Evolutionary conservation across 2,888 invertebrate species (phyloP).

Genomic region (Girardia tigrina): DNA sequence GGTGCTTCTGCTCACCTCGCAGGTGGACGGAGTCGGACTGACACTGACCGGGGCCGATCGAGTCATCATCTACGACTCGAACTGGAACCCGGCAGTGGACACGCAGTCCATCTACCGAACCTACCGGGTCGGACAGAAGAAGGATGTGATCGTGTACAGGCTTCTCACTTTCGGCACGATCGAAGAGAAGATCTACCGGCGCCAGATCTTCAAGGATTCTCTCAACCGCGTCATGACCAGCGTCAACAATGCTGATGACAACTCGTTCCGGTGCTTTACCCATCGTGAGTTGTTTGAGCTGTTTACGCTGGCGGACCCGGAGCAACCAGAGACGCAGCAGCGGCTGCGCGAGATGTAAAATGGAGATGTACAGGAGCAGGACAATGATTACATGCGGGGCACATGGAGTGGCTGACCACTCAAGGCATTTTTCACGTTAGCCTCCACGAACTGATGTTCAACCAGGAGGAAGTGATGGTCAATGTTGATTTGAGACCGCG

Average conservation of each 20-base stretch:
- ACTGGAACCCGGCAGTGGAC: constrained; percentile 52
- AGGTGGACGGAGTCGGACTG: constrained; percentile 52
- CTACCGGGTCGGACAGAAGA: constrained; percentile 51
- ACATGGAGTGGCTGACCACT: constrained; percentile 34
- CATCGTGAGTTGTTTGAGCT: constrained; percentile 49
- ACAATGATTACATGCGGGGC: constrained; percentile 24
- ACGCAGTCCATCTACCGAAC: constrained; percentile 52
- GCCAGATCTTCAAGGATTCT: constrained; percentile 52
- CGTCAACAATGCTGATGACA: constrained; percentile 36
- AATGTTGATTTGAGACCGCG: too few species aligned
- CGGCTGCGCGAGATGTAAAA: constrained; percentile 48
- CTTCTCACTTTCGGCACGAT: constrained; percentile 52
- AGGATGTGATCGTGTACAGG: constrained; percentile 51
- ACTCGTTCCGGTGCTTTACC: constrained; percentile 50
- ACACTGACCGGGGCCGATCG: constrained; percentile 51
- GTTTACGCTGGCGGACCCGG: constrained; percentile 46
- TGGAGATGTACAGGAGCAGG: constrained; percentile 41
- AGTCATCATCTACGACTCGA: constrained; percentile 52
- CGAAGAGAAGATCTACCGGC: constrained; percentile 52
- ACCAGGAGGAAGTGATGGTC: too few species aligned
- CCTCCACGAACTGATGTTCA: constrained; percentile 51
- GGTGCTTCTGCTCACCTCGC: constrained; percentile 50
- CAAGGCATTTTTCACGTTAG: constrained; percentile 48
- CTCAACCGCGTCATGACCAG: constrained; percentile 50
- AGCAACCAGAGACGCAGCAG: constrained; percentile 46